Conservation (phyloP, 2,113 vertebrate genomes). For the Pionites leucogaster region DNA sequence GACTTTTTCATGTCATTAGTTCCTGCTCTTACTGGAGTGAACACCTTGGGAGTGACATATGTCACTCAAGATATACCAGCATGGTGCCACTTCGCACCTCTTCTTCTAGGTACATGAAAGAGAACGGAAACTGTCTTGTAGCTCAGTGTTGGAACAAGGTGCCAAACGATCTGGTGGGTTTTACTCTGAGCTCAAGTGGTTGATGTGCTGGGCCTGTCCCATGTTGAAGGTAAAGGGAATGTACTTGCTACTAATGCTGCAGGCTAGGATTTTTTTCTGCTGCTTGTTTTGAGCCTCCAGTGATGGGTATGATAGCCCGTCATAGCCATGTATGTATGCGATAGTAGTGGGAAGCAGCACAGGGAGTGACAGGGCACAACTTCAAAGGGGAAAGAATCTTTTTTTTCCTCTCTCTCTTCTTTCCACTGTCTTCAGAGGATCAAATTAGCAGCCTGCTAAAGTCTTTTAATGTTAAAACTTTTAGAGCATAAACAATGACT, state of each 20-base stretch:
- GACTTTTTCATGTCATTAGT: neutral
- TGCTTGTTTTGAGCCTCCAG: neutral
- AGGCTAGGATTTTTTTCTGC: neutral
- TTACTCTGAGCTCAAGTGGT: neutral
- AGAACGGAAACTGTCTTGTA: neutral
- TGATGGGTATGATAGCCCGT: neutral
- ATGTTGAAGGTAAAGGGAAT: neutral
- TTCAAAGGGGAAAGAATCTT: conserved; percentile 10
- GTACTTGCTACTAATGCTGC: neutral
- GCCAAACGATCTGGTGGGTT: neutral
- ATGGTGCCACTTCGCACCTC: neutral
- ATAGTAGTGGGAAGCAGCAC: neutral
- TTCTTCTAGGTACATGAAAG: neutral
- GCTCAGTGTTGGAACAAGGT: neutral
- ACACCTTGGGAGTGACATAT: neutral
- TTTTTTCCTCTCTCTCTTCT: neutral
- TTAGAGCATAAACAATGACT: conserved; percentile 18
- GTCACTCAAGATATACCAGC: neutral
- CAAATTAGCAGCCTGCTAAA: conserved; percentile 34
- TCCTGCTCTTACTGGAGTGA: neutral
- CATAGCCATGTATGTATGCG: neutral
- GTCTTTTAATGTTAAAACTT: conserved; percentile 41
- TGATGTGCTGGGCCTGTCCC: neutral
- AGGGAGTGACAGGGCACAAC: neutral
- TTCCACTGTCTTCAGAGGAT: neutral